phyloP scores from a whole-genome alignment of 2,888 invertebrate species.

The Daptonema setosum region DNA sequence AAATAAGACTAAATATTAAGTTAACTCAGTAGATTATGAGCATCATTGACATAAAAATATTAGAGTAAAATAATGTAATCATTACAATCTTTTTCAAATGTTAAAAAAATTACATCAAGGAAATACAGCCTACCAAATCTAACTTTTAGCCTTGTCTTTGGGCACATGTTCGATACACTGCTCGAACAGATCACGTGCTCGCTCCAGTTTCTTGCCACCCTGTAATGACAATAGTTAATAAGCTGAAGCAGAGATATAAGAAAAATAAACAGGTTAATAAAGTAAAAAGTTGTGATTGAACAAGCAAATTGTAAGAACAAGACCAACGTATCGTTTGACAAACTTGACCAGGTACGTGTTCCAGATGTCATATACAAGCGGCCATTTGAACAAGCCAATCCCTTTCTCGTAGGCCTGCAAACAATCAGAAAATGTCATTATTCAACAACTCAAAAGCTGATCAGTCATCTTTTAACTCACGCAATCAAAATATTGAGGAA shows the following conservation, averaged over 20 bases:
- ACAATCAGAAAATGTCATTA: background rate
- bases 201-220: slow-evolving; percentile 72
- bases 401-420: slow-evolving; percentile 76
- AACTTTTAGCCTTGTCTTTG: background rate
- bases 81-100: no score
- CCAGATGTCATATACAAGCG: slow-evolving; percentile 97
- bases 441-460: no score
- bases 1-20: no score
- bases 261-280: background rate
- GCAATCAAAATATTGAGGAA: no score
- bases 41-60: no score
- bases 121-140: no score
- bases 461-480: no score
- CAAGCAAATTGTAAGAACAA: background rate
- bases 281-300: background rate
- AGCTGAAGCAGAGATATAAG: slow-evolving; percentile 2
- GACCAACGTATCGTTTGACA: slow-evolving; percentile 58
- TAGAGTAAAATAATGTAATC: no score
- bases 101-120: no score
- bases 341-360: slow-evolving; percentile 94
- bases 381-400: slow-evolving; percentile 92
- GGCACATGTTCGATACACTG: slow-evolving; percentile 58
- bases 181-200: slow-evolving; percentile 90
- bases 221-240: slow-evolving; percentile 13
- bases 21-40: no score